A percentile compares a stretch with the other conserved stretches of the same genome.
These are phyloP conservation scores for Cheiracanthium punctorium DNA, from an alignment of 2,888 invertebrate species.

Conservation along the genomic window DNA sequence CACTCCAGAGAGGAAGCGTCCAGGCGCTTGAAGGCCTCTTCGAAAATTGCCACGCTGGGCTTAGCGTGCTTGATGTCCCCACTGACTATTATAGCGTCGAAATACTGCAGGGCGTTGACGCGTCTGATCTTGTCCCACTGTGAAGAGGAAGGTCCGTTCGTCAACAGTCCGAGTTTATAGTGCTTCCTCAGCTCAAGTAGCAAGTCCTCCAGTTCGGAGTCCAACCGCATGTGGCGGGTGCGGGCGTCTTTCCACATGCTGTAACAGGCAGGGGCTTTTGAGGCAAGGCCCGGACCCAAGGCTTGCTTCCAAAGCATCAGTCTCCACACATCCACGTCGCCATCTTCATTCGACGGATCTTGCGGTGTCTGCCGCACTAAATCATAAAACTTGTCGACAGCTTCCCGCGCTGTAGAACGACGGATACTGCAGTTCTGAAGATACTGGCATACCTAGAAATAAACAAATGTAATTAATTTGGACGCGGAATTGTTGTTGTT, in stretches of 20 bases:
- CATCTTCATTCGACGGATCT: constrained; percentile 80
- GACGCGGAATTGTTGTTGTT: no score
- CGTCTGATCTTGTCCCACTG: constrained; percentile 90
- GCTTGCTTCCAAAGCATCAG: constrained; percentile 86
- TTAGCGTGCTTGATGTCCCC: constrained; percentile 92
- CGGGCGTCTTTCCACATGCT: constrained; percentile 86
- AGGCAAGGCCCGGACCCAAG: constrained; percentile 84
- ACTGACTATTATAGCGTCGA: constrained; percentile 79
- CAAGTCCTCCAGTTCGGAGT: constrained; percentile 83
- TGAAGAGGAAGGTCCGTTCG: constrained; percentile 89
- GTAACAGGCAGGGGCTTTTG: constrained; percentile 85
- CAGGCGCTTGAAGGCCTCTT: constrained; percentile 84
- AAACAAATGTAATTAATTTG: no score
- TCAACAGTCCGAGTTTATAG: constrained; percentile 87
- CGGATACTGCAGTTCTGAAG: constrained; percentile 76
- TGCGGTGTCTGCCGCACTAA: constrained; percentile 89
- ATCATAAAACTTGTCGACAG: constrained; percentile 83
- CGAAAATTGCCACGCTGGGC: constrained; percentile 88
- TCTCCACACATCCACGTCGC: constrained; percentile 85
- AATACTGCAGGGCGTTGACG: constrained; percentile 71
- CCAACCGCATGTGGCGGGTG: constrained; percentile 84
- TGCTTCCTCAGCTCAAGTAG: constrained; percentile 81
- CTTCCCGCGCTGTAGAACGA: constrained; percentile 81
- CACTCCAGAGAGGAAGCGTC: constrained; percentile 85
- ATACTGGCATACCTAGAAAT: constrained; percentile 66